phyloP scores from a whole-genome alignment of 1,140 invertebrate genomes.

The Pygmarrhopalites habei region DNA sequence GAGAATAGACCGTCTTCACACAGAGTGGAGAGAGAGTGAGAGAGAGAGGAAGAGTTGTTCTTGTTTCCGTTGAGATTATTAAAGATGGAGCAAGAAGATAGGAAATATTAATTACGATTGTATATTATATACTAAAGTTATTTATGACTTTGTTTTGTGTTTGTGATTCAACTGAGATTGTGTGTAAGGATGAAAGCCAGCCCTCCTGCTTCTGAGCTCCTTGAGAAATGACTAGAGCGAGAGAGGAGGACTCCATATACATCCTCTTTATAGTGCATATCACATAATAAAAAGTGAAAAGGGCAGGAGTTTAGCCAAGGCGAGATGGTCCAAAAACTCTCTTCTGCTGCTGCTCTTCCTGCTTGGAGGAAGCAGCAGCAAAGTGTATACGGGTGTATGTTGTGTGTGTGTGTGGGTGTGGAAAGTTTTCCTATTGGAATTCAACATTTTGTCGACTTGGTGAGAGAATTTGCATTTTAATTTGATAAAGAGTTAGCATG shows the following conservation, averaged over 20 bases:
- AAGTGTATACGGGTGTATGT: too few species aligned
- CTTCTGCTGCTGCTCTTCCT: background rate
- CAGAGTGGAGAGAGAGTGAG: too few species aligned
- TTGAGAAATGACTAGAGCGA: background rate
- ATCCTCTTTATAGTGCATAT: too few species aligned
- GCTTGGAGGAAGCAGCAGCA: background rate
- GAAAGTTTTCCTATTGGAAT: slow-evolving; percentile 15
- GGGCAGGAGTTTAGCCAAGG: background rate
- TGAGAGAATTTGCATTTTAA: slow-evolving; percentile 31
- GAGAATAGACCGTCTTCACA: too few species aligned
- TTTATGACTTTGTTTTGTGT: slow-evolving; percentile 15
- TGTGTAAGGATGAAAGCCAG: too few species aligned
- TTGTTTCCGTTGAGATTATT: background rate
- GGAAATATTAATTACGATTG: slow-evolving; percentile 20
- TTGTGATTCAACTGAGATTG: background rate
- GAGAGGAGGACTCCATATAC: background rate
- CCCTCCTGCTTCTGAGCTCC: too few species aligned
- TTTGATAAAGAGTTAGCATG: slow-evolving; percentile 21
- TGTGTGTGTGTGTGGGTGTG: background rate
- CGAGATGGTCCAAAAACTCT: background rate
- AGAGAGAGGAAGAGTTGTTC: too few species aligned
- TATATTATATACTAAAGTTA: slow-evolving; percentile 17
- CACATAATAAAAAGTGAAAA: background rate
- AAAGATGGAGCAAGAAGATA: background rate
- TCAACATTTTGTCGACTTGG: slow-evolving; percentile 6